Evolutionary conservation across 2,113 vertebrate species (phyloP).

Genomic region (Corythoichthys haematopterus): DNA sequence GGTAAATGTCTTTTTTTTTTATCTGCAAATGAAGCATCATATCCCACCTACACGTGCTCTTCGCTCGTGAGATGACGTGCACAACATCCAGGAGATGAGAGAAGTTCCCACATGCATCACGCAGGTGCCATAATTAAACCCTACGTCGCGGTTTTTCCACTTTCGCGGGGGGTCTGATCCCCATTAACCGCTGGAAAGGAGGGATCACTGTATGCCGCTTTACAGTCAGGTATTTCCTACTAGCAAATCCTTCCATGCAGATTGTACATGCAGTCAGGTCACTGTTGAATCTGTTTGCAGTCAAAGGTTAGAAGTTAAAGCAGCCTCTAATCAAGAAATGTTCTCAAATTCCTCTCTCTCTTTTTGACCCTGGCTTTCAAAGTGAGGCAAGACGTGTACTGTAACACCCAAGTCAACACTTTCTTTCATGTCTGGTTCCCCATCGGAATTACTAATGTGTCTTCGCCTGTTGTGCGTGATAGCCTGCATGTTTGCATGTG

Average conservation of each 20-base stretch:
- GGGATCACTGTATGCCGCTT: background rate
- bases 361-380: conserved; percentile 59
- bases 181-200: too few relatives aligned
- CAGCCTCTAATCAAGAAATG: conserved; percentile 74
- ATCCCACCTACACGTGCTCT: too few relatives aligned
- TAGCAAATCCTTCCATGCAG: conserved; percentile 24
- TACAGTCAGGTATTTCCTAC: conserved; percentile 29
- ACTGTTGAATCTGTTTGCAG: conserved; percentile 41
- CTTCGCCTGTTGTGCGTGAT: conserved; percentile 46
- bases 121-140: background rate
- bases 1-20: too few relatives aligned
- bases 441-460: conserved; percentile 75
- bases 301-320: conserved; percentile 74
- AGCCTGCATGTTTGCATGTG: conserved; percentile 19
- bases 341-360: conserved; percentile 69
- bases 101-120: too few relatives aligned
- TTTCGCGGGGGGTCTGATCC: too few relatives aligned
- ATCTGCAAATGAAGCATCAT: too few relatives aligned
- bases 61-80: too few relatives aligned
- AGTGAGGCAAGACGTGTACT: conserved; percentile 64
- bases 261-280: conserved; percentile 37
- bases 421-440: conserved; percentile 72
- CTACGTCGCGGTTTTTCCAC: too few relatives aligned
- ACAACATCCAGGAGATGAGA: too few relatives aligned
- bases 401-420: conserved; percentile 62